These are phyloP conservation scores for Oreohelix idahoensis DNA, from an alignment of 1,140 invertebrate species.

Conservation along the genomic window DNA sequence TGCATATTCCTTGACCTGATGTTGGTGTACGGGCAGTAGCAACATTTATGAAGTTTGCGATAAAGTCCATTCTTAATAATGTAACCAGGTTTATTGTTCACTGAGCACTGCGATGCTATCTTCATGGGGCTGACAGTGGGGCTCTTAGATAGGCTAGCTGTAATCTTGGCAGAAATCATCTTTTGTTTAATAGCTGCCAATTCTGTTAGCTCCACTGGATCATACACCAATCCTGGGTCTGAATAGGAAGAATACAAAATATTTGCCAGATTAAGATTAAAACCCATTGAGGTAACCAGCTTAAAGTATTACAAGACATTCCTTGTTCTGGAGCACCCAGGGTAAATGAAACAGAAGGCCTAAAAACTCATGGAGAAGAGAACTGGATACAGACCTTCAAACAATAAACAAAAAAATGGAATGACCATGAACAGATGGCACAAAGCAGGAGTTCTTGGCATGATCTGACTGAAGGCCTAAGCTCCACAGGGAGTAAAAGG, in stretches of 20 bases:
- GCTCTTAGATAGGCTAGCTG: slow-evolving; percentile 60
- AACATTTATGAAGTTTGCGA: slow-evolving; percentile 88
- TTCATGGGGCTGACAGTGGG: slow-evolving; percentile 64
- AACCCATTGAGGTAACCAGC: too few relatives aligned
- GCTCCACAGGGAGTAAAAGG: too few relatives aligned
- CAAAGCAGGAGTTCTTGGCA: too few relatives aligned
- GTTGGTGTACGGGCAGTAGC: slow-evolving; percentile 88
- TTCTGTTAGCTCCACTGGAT: slow-evolving; percentile 62
- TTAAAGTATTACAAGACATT: too few relatives aligned
- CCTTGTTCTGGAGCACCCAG: too few relatives aligned
- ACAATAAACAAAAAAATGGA: too few relatives aligned
- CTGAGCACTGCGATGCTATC: slow-evolving; percentile 57
- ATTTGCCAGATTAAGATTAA: too few relatives aligned
- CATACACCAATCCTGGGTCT: slow-evolving; percentile 60
- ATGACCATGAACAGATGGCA: too few relatives aligned
- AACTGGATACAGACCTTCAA: too few relatives aligned
- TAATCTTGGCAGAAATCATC: slow-evolving; percentile 67
- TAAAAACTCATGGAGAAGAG: too few relatives aligned
- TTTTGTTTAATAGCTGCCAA: slow-evolving; percentile 68
- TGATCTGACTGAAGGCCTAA: too few relatives aligned
- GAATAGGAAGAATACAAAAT: slow-evolving; percentile 7
- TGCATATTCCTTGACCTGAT: slow-evolving; percentile 81
- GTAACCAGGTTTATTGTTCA: slow-evolving; percentile 60
- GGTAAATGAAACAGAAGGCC: too few relatives aligned
- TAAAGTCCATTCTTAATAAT: slow-evolving; percentile 77